Base-by-base conservation (phyloP, 1,140 invertebrate species). In the Camponotus vicinus region DNA sequence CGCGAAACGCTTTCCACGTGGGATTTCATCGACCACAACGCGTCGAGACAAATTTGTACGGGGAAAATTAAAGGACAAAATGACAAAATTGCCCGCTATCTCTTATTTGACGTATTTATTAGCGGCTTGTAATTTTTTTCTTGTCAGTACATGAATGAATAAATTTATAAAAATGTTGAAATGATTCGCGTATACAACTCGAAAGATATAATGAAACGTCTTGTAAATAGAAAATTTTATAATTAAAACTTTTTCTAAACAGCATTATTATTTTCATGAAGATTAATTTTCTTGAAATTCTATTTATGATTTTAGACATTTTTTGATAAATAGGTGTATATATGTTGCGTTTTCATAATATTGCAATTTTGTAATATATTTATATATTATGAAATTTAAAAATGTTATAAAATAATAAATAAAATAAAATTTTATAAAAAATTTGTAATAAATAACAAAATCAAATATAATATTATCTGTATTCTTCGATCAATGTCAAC, bases 21-120 rank as follows among this genome's bases (percentile, higher is more conserved):
- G 18, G 32, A 64, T 27, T 55, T 64, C 21, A 71, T 71, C 64
- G 13, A 55, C 64, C 69, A 34, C 40, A 18, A 52, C 52, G 40
- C 18, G 11, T 27, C 27, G 32, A 63, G 79, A 83, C 55, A 83
- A 82, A 83, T 83, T 75, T 59, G 27, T 13, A 9, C 40, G 34
- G 27, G 55, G 27, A 73, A 73, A 75, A 42, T 73, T 61, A 70
- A 73, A 21, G 15, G 15, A 6, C 18, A 27, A 52, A 15, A 55
- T 70, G 70, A 57, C 52, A 37, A 73, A 83, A 45, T 83, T 83
- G 32, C 21, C 2, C 32, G 55, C 55, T 49, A 69, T 4, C 49
- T 52, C n/a, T 63, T 75, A 61, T 83, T 45, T 83, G 69, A 27
- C 3, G n/a, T 57, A 45, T 13, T 32, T 57, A 49, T 82, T 73